Evolutionary conservation across 2,113 vertebrate species (phyloP), one percentile per base, ranked within the genome.

Genomic region (Xerus inauris): DNA sequence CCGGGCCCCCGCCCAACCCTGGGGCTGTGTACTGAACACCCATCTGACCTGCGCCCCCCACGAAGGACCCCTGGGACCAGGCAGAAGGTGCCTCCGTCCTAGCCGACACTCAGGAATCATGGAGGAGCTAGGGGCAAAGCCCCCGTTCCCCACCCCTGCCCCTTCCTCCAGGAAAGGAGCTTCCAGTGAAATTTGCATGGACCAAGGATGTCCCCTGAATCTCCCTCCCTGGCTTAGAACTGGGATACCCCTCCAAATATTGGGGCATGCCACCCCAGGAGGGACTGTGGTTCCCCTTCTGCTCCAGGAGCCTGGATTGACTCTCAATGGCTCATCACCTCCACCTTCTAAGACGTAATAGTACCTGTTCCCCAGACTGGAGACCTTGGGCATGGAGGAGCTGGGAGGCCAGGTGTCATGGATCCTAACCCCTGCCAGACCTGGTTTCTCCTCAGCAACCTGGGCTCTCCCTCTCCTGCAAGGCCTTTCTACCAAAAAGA

Each of bases 11-110:
- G 94, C 99, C 99, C 91, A 99, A 98, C 97, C 98, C 99, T 26
- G 99, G 99, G 67, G 99, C 99, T 19, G 99, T 99, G 98, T 99
- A 99, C 97, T 99, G 98, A 99, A 92, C 65, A 94, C 59, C 96
- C 67, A 19, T 65, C 83, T 65, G 77, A 84, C 90, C 92, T 95
- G 95, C 65, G 67, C 59, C 64, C 92, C 90, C 89, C 51, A 92
- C 62, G 72, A 97, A 97, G 96, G 97, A 97, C 94, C 87, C 95
- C 83, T 30, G 7, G 96, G 97, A 97, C 96, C 95, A 93, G 95
- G 96, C 97, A 89, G 89, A 93, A 97, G 96, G 94, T 28, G 13
- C 89, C 92, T 97, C 97, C 10, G 92, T 96, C 97, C 96, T 91
- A 81, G 89, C 42, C 47, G 8, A 97, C 95, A 97, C 97, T 97